Conservation (phyloP, 2,888 invertebrate species). For the Drosophila macrospina region DNA sequence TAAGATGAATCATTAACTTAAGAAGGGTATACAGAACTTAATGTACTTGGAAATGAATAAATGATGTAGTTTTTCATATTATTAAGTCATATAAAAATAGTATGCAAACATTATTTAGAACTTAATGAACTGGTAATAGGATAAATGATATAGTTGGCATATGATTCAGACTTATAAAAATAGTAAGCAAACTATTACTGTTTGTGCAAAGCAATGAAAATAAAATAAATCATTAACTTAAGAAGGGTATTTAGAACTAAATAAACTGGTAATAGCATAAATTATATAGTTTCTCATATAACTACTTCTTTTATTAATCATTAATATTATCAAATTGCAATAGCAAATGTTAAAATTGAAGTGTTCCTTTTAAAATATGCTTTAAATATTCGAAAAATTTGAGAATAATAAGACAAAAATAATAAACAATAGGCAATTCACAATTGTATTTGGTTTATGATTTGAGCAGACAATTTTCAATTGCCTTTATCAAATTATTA, state of each 20-base stretch:
- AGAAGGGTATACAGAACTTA: background rate
- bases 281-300: background rate
- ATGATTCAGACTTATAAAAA: too few species aligned
- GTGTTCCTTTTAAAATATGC: too few species aligned
- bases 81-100: too few species aligned
- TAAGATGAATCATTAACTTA: background rate
- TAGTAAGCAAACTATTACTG: constrained; percentile 51
- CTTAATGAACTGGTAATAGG: background rate
- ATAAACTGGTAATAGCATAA: background rate
- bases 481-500: background rate
- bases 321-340: background rate
- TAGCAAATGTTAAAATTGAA: too few species aligned
- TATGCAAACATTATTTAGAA: constrained; percentile 6
- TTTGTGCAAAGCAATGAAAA: constrained; percentile 34
- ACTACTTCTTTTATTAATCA: too few species aligned
- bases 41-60: background rate
- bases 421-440: too few species aligned
- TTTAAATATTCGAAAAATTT: too few species aligned
- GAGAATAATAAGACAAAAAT: too few species aligned
- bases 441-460: too few species aligned
- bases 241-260: background rate
- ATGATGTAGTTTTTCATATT: background rate
- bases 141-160: background rate
- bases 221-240: background rate
- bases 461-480: background rate